phyloP scores from a whole-genome alignment of 2,113 vertebrate genomes.

The Mobula hypostoma region DNA sequence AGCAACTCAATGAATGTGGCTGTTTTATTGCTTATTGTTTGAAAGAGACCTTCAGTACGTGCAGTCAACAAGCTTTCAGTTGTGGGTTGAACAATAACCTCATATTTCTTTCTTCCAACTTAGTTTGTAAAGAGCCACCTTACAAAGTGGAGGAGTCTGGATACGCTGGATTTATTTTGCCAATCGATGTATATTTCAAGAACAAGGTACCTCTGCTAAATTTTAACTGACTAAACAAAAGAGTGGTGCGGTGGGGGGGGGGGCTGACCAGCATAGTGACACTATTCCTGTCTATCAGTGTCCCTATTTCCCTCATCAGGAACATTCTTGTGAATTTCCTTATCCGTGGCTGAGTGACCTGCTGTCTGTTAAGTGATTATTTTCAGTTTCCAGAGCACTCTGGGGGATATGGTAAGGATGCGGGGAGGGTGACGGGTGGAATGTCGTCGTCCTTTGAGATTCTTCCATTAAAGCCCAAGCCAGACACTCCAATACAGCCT shows the following conservation, averaged over 20 bases:
- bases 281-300: neutral
- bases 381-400: too few relatives aligned
- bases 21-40: neutral
- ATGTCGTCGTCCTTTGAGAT: neutral
- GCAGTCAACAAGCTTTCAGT: neutral
- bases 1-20: neutral
- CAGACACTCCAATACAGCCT: neutral
- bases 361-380: too few relatives aligned
- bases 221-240: neutral
- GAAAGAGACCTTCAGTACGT: neutral
- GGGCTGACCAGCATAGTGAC: neutral
- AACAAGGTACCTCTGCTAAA: conserved; percentile 73
- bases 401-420: too few relatives aligned
- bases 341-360: neutral
- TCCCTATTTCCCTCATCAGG: neutral
- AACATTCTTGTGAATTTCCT: neutral
- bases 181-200: conserved; percentile 97
- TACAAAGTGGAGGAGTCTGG: conserved; percentile 98
- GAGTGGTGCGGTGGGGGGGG: too few relatives aligned
- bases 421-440: too few relatives aligned
- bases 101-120: conserved; percentile 44
- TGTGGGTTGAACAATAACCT: neutral
- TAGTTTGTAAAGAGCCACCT: conserved; percentile 97
- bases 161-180: conserved; percentile 97
- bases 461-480: neutral